Evolutionary conservation across 2,888 invertebrate genomes (phyloP).

Genomic region (Aphodius granarius): DNA sequence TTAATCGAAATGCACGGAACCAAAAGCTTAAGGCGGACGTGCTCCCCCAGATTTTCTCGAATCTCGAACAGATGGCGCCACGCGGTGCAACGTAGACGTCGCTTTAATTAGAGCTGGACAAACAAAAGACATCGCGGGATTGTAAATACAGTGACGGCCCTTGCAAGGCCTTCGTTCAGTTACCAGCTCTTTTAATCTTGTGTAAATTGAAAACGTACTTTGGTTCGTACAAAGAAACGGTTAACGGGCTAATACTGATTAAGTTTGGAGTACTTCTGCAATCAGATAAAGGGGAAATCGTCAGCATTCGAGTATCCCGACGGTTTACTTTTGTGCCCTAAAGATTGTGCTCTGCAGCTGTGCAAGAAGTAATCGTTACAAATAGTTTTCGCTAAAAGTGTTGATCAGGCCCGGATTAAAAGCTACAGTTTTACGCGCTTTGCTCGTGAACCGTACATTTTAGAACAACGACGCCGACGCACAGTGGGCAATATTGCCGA

Average conservation of each 20-base stretch:
- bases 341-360: neutral
- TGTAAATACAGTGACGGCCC: neutral
- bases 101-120: neutral
- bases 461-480: too few species aligned
- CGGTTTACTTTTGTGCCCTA: neutral
- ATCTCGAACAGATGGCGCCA: neutral
- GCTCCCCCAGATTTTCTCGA: neutral
- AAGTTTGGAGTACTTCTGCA: neutral
- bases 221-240: neutral
- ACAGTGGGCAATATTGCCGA: too few species aligned
- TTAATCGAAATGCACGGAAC: neutral
- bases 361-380: neutral
- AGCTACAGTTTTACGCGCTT: too few species aligned
- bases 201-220: neutral
- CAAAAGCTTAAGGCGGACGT: neutral
- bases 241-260: neutral
- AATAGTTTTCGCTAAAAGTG: too few species aligned
- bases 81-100: neutral
- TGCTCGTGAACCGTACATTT: too few species aligned
- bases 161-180: neutral
- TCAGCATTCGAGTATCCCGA: neutral
- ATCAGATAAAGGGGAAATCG: neutral
- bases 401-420: too few species aligned
- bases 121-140: neutral
- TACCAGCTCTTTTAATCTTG: neutral